A percentile compares a stretch with the other conserved stretches of the same genome.
Evolutionary conservation across 2,797 vertebrate genomes (phyloP).

Genomic region (Hydrolagus colliei): DNA sequence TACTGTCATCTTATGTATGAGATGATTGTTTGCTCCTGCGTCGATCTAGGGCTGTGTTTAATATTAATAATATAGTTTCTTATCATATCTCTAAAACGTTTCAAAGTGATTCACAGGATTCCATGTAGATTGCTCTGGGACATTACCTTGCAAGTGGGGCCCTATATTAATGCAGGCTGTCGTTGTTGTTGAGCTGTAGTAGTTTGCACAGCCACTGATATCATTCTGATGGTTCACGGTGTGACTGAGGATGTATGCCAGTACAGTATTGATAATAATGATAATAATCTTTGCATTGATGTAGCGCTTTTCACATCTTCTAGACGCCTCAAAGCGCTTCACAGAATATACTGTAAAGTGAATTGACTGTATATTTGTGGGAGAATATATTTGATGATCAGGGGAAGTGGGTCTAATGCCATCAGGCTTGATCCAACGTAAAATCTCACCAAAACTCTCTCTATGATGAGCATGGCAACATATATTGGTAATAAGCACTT

Average conservation of each 20-base stretch:
- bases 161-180: too few relatives aligned
- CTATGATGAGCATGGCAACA: background rate
- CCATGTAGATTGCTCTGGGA: too few relatives aligned
- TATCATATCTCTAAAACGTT: too few relatives aligned
- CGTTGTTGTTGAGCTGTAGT: too few relatives aligned
- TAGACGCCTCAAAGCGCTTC: too few relatives aligned
- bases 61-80: background rate
- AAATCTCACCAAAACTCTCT: background rate
- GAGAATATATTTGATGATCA: too few relatives aligned
- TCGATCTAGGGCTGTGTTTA: background rate
- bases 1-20: constrained; percentile 15
- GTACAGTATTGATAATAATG: background rate
- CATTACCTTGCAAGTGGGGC: too few relatives aligned
- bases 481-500: background rate
- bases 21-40: constrained; percentile 4
- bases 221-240: constrained; percentile 17
- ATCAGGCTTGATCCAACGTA: background rate
- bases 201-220: background rate
- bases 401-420: background rate
- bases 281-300: too few relatives aligned
- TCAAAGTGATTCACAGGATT: too few relatives aligned
- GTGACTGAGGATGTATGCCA: background rate
- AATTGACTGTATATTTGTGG: too few relatives aligned
- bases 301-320: too few relatives aligned
- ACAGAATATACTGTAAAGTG: too few relatives aligned